Evolutionary conservation across 2,888 invertebrate genomes (phyloP), one percentile per base, ranked within the genome.

Genomic region (Agonopterix heracliana): DNA sequence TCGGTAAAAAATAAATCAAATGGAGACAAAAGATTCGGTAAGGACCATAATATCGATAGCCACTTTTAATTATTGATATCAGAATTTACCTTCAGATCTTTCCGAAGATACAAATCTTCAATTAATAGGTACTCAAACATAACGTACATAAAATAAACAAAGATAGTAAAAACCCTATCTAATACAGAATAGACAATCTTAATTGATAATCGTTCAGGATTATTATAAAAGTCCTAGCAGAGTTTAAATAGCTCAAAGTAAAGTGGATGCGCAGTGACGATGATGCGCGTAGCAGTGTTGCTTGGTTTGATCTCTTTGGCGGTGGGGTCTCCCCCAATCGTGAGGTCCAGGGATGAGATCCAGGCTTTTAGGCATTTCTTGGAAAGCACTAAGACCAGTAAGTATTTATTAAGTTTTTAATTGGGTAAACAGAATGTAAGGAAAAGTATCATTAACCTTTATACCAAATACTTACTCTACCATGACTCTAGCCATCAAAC

Each of bases 291-390:
- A 0, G 57, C 55, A 12, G 51, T 77, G 26, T 54, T 67, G 8
- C 47, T 75, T 36, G 66, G 73, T 40, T 48, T 74, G 4, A n/a
- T 78, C 1, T 74, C 68, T 9, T 45, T 71, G 55, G 73, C 63
- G 17, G 48, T 60, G 10, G 73, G 77, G 38, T 62, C 68, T 1
- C 84, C 85, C 0, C 64, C 78, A 0, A 51, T 81, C 1, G 64
- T 67, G 14, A 71, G 79, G 56, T 68, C 59, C 4, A 68, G 75
- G 54, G 71, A 78, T 36, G 74, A 86, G 53, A 77, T 85, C 9
- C 68, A 84, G 54, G 70, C 68, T 0, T 87, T 83, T 55, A 75
- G 71, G 48, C 61, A 68, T 34, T 84, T 71, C 62, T 61, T 87
- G 63, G 81, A 85, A 47, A 72, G 62, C 55, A 73, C 81, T 0